phyloP scores from a whole-genome alignment of 2,113 vertebrate genomes.

The Tautogolabrus adspersus region DNA sequence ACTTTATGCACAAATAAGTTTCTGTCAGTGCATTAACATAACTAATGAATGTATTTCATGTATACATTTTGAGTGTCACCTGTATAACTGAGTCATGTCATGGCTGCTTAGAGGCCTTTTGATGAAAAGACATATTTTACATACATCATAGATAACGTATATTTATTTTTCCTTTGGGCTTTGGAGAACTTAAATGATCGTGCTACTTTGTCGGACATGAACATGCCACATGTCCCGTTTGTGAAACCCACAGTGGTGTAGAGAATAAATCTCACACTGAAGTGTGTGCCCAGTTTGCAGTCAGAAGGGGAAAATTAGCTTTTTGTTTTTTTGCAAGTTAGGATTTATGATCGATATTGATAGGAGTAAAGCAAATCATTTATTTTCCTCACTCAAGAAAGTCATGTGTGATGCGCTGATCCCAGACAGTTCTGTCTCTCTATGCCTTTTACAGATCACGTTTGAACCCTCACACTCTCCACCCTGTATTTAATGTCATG shows the following conservation, averaged over 20 bases:
- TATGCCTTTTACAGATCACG: constrained; percentile 20
- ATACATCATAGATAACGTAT: constrained; percentile 74
- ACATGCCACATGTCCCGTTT: constrained; percentile 45
- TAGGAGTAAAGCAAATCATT: constrained; percentile 58
- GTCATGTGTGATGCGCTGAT: constrained; percentile 57
- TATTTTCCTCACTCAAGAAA: constrained; percentile 61
- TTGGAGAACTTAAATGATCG: constrained; percentile 52
- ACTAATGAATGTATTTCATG: constrained; percentile 71
- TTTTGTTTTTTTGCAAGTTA: constrained; percentile 58
- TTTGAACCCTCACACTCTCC: constrained; percentile 15
- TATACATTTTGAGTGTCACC: constrained; percentile 60
- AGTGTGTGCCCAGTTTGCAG: constrained; percentile 54
- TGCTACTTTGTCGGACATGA: constrained; percentile 52
- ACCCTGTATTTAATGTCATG: constrained; percentile 25
- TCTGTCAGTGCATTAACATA: constrained; percentile 63
- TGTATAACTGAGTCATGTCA: constrained; percentile 50
- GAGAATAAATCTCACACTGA: constrained; percentile 36
- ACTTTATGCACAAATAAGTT: constrained; percentile 63
- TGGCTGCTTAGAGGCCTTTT: constrained; percentile 57
- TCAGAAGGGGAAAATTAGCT: constrained; percentile 51
- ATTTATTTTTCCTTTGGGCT: constrained; percentile 80
- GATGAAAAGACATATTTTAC: constrained; percentile 74
- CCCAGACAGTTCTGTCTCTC: constrained; percentile 55
- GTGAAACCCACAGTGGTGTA: constrained; percentile 16
- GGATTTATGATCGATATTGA: constrained; percentile 76